A percentile compares a stretch with the other conserved stretches of the same genome.
These are phyloP conservation scores for Microctenopoma steveboyesi DNA, from an alignment of 2,797 vertebrate species.

Conservation along the genomic window DNA sequence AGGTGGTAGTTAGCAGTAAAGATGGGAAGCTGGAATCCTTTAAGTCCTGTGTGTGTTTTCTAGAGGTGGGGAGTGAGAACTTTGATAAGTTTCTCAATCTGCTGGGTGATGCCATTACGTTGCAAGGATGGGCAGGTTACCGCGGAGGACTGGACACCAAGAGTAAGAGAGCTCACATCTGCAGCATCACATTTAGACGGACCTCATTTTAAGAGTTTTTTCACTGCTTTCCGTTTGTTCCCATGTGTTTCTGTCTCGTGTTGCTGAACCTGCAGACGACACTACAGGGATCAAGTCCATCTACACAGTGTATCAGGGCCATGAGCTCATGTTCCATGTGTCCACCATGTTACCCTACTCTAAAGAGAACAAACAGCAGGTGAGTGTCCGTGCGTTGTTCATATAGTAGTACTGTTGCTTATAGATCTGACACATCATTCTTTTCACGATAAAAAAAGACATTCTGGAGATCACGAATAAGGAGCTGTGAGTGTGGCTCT, in stretches of 20 bases:
- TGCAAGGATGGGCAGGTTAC: slow-evolving; percentile 98
- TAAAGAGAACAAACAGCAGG: slow-evolving; percentile 99
- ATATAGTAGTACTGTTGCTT: slow-evolving; percentile 3
- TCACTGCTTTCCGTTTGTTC: background rate
- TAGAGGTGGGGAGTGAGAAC: slow-evolving; percentile 93
- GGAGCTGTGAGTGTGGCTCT: slow-evolving; percentile 20
- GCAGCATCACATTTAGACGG: background rate
- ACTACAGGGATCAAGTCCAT: slow-evolving; percentile 96
- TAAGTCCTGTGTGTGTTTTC: slow-evolving; percentile 25
- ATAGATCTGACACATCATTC: slow-evolving; percentile 53
- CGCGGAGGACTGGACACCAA: slow-evolving; percentile 97
- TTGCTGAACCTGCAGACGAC: slow-evolving; percentile 84
- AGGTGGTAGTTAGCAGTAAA: no score
- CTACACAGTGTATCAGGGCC: slow-evolving; percentile 98
- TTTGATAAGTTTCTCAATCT: slow-evolving; percentile 94
- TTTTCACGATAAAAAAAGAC: slow-evolving; percentile 36
- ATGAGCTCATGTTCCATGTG: slow-evolving; percentile 99
- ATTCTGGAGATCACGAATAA: slow-evolving; percentile 38
- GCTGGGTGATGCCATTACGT: slow-evolving; percentile 90
- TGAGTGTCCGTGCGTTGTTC: slow-evolving; percentile 58
- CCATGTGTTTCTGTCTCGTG: background rate
- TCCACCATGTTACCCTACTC: slow-evolving; percentile 99
- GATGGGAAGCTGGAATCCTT: background rate
- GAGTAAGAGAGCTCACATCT: slow-evolving; percentile 84
- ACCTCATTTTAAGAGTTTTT: background rate